A percentile compares a stretch with the other conserved stretches of the same genome.
Evolutionary conservation across 2,113 vertebrate species (phyloP).

Genomic region (Mastomys coucha): DNA sequence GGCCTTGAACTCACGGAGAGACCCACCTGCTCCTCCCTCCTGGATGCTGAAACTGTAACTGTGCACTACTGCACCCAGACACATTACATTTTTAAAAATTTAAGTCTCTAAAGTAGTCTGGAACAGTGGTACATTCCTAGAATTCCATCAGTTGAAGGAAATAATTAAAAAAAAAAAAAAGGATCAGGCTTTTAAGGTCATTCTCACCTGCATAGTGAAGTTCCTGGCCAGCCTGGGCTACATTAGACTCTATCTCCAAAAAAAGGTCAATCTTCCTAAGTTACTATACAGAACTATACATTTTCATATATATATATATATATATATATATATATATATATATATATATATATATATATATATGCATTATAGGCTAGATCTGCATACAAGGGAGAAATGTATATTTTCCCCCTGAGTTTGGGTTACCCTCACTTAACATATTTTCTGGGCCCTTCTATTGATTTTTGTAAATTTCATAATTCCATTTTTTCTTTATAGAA

Average conservation of each 20-base stretch:
- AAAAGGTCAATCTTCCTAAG: neutral
- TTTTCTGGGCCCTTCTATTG: neutral
- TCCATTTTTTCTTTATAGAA: neutral
- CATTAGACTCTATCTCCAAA: neutral
- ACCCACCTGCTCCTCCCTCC: neutral
- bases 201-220: neutral
- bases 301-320: neutral
- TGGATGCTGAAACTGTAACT: neutral
- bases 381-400: neutral
- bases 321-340: no score
- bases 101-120: neutral
- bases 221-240: neutral
- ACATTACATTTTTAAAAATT: neutral
- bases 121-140: neutral
- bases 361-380: neutral
- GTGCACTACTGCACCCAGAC: neutral
- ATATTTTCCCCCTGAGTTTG: neutral
- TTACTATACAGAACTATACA: neutral
- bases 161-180: neutral
- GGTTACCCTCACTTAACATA: neutral
- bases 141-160: neutral
- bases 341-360: neutral
- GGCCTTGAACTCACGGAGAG: neutral
- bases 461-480: neutral
- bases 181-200: neutral